Evolutionary conservation across 2,888 invertebrate genomes (phyloP), one percentile per base, ranked within the genome.

Genomic region (Gibbula magus): DNA sequence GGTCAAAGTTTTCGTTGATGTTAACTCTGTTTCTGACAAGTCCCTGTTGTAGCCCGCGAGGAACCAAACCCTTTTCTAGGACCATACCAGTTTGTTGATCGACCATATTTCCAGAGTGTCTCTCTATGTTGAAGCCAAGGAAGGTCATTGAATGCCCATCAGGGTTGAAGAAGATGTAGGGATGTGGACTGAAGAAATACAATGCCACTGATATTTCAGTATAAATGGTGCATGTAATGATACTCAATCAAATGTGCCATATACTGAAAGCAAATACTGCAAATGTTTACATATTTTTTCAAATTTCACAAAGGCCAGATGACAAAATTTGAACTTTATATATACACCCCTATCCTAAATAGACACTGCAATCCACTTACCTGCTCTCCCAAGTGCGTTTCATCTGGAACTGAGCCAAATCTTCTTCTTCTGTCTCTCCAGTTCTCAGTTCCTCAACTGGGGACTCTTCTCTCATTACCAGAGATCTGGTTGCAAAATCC

Each of bases 161-260:
- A 35, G 89, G 85, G 82, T 92, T 91, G 86, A 92, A 91, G 82
- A 92, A 91, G 22, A 91, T 83, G 85, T 90, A 92, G 5, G 92
- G 92, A 84, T 92, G 91, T 1, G 91, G 89, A 79, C 91, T 91
- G 87, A 54, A 85, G 13, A 45, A 45, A 45, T 45, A 13, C 5
- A 45, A 45, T 13, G 13, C 45, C 1, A 8, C 10, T 45, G 45
- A 45, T 45, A 45, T 45, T 45, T 45, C 10, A 45, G 10, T 45
- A 1, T 8, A 45, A 4, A n/a, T n/a, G n/a, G n/a, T n/a, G n/a
- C n/a, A 20, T 18, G 25, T 25, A 1, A 25, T 22, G 2, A 67
- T 67, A 5, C 0, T 67, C 10, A 10, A 70, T 5, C 20, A 56
- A 56, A n/a, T n/a, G n/a, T 25, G 4, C 56, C 20, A 25, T 52